Conservation (phyloP, 2,888 invertebrate genomes). For the Ferdinandea cuprea region DNA sequence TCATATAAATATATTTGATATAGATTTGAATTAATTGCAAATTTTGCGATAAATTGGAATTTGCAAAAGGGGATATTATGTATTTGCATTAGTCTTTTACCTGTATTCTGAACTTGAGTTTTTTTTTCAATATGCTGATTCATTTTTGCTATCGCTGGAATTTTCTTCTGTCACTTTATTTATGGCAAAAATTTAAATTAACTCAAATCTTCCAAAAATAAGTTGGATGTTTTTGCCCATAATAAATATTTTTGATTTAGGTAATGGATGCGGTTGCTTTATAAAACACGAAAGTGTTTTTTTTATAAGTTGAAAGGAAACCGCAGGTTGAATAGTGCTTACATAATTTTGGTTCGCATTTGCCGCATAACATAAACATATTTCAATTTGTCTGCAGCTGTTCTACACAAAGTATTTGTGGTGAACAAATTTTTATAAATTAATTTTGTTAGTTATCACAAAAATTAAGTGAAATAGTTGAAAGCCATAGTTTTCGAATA, state of each 20-base stretch:
- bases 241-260: constrained; percentile 35
- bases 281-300: constrained; percentile 5
- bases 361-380: background rate
- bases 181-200: background rate
- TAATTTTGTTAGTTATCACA: too few species aligned
- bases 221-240: background rate
- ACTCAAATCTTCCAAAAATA: constrained; percentile 13
- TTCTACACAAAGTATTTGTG: background rate
- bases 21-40: constrained; percentile 48
- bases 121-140: constrained; percentile 3
- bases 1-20: constrained; percentile 11
- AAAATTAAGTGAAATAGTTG: too few species aligned
- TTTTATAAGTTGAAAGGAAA: too few species aligned
- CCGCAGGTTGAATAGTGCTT: background rate
- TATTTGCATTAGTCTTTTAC: too few species aligned
- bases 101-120: constrained; percentile 46
- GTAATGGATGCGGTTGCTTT: constrained; percentile 16
- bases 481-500: too few species aligned
- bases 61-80: constrained; percentile 40
- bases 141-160: constrained; percentile 30
- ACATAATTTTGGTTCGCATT: constrained; percentile 16
- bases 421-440: background rate
- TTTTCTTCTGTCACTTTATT: constrained; percentile 1
- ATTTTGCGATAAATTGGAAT: constrained; percentile 43
- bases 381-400: constrained; percentile 13